phyloP scores from a whole-genome alignment of 2,888 invertebrate species.

The Sphaerophoria rueppellii region DNA sequence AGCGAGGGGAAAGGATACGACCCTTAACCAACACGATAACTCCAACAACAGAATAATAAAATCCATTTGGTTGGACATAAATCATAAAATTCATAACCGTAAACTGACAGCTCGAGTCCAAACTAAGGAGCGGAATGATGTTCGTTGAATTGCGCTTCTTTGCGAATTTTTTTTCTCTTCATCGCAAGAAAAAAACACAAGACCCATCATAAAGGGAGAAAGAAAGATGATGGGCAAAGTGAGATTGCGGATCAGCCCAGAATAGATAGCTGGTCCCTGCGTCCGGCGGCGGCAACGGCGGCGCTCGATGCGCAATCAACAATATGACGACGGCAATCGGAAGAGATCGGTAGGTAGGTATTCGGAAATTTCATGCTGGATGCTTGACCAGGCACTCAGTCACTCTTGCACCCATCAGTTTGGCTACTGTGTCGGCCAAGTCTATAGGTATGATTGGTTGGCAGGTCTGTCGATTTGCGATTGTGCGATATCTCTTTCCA shows the following conservation, averaged over 20 bases:
- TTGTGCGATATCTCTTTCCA: constrained; percentile 71
- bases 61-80: constrained; percentile 78
- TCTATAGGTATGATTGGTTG: constrained; percentile 47
- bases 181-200: constrained; percentile 19
- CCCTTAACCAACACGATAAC: constrained; percentile 35
- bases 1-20: too few species aligned
- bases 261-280: constrained; percentile 24
- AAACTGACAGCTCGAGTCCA: constrained; percentile 70
- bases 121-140: constrained; percentile 44
- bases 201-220: constrained; percentile 26
- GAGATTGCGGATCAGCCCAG: constrained; percentile 59
- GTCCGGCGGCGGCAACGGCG: constrained; percentile 23
- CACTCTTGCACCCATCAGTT: constrained; percentile 52
- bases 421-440: constrained; percentile 5
- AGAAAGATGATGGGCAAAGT: constrained; percentile 39
- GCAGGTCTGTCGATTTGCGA: constrained; percentile 57
- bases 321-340: constrained; percentile 55
- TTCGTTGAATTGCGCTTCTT: constrained; percentile 42
- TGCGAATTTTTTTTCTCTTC: background rate
- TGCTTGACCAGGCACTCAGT: constrained; percentile 35
- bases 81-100: constrained; percentile 80
- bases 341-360: constrained; percentile 53
- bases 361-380: constrained; percentile 53
- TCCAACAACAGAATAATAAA: constrained; percentile 78
- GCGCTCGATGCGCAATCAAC: constrained; percentile 69